Conservation (phyloP, 2,113 vertebrate species). For the Brachypodius melanocephalos region DNA sequence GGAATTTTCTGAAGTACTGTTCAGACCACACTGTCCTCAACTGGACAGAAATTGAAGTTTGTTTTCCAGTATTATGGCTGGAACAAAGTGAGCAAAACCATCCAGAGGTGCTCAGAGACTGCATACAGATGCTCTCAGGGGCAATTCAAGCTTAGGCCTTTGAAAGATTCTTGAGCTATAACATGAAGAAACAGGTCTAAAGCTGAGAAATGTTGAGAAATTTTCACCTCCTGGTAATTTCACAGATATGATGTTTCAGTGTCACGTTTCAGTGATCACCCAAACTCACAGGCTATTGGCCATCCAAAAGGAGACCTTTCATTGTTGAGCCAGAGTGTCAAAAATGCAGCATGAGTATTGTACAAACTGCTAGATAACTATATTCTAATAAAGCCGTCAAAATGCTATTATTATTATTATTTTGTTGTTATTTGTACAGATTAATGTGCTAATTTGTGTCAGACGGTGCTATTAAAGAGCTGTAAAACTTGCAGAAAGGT, state of each 20-base stretch:
- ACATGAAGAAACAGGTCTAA: neutral
- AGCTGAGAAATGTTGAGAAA: neutral
- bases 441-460: neutral
- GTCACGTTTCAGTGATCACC: neutral
- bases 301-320: neutral
- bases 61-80: neutral
- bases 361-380: neutral
- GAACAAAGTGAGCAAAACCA: neutral
- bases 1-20: neutral
- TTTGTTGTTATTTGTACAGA: neutral
- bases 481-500: neutral
- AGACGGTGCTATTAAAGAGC: neutral
- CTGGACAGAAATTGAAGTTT: neutral
- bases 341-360: neutral
- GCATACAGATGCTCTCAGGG: neutral
- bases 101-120: neutral
- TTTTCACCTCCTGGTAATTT: neutral
- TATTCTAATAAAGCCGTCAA: neutral
- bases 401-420: neutral
- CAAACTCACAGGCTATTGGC: neutral
- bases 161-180: neutral
- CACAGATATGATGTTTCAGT: neutral
- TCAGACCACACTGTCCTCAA: neutral
- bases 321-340: neutral
- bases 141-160: neutral